These are phyloP conservation scores for Platorchestia sp. DNA, from an alignment of 1,140 invertebrate genomes.

Conservation along the genomic window DNA sequence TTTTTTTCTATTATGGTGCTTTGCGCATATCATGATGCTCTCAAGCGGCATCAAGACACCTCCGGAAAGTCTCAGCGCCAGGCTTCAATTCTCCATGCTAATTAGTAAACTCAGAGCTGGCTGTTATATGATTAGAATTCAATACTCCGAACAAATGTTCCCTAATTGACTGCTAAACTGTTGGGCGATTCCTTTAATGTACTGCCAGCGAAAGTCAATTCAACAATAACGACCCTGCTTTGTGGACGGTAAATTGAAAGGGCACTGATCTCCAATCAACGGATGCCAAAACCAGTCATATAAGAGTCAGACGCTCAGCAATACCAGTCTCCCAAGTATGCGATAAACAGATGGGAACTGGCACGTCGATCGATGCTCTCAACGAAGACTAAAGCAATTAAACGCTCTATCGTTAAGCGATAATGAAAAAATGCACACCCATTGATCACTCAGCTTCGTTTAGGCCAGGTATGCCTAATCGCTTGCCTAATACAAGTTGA, in stretches of 20 bases:
- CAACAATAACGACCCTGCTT: not conserved
- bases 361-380: slow-evolving; percentile 2
- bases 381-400: slow-evolving; percentile 24
- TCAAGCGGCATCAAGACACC: not conserved
- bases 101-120: not conserved
- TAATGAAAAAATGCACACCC: slow-evolving; percentile 29
- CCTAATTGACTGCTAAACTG: not conserved
- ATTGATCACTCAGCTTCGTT: slow-evolving; percentile 27
- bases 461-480: slow-evolving; percentile 19
- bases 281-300: not conserved
- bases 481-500: not conserved
- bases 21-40: not conserved
- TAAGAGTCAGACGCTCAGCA: not conserved
- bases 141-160: not conserved
- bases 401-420: slow-evolving; percentile 20
- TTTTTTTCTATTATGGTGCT: not conserved
- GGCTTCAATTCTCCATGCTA: not conserved
- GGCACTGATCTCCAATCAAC: slow-evolving; percentile 6
- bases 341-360: slow-evolving; percentile 1
- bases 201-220: not conserved
- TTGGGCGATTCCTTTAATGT: not conserved
- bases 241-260: not conserved
- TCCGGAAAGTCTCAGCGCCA: not conserved
- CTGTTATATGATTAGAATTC: not conserved
- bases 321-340: not conserved